Evolutionary conservation across 2,113 vertebrate species (phyloP), one percentile per base, ranked within the genome.

Genomic region (Oncorhynchus keta): DNA sequence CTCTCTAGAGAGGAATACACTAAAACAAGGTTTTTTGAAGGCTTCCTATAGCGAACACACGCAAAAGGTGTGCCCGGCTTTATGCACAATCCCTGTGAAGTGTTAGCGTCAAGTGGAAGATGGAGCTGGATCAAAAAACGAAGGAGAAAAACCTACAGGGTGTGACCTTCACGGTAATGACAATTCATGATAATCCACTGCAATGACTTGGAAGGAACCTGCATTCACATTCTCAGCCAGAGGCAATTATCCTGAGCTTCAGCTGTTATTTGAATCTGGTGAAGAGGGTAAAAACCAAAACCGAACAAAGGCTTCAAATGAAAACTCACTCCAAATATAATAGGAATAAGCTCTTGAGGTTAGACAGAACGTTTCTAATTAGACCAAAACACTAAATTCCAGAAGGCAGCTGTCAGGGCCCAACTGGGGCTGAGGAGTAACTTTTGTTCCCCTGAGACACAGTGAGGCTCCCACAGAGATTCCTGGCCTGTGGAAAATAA

Each of bases 131-230:
- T 45, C 39, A n/a, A 16, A 67, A 3, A 30, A 67, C 7, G 1
- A n/a, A 16, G 26, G 65, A 13, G 48, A 20, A 24, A 5, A 48
- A n/a, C n/a, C 62, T 24, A 55, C 22, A 62, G 73, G 71, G n/a
- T 16, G 13, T 75, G 85, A 80, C 62, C 76, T 84, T 85, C 77
- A 76, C n/a, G 67, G 55, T 35, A 35, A 35, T 35, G 32, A 35
- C 1, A 5, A 32, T 32, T 32, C 57, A 49, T 55, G 26, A 80
- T 86, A 87, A 90, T 90, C 83, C 88, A 73, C 65, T 28, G 61
- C 20, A 24, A 51, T 5, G 70, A 55, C 16, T 18, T 55, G 51
- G 51, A 18, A 55, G 16, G 16, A 55, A 55, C 51, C 16, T 55
- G 22, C 24, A 26, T 64, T 74, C 64, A 84, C 30, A 14, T 57